Percentiles rank a stretch among this genome's conserved stretches.
These are phyloP conservation scores for Grammatotria lemairii DNA, from an alignment of 2,113 vertebrate species.

Conservation along the genomic window DNA sequence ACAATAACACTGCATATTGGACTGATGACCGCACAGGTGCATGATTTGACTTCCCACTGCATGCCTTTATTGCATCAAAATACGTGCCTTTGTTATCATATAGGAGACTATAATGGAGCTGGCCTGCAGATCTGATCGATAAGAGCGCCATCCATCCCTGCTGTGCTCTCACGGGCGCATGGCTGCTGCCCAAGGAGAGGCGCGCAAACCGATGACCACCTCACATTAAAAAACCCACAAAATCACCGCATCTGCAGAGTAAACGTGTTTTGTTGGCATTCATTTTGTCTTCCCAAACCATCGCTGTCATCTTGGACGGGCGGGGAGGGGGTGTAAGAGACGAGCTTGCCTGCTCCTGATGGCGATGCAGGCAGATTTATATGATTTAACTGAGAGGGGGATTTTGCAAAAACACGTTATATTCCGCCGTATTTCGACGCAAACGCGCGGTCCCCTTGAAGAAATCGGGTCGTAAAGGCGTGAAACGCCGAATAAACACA, in stretches of 20 bases:
- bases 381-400: not conserved
- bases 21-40: not conserved
- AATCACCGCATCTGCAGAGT: not conserved
- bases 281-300: conserved; percentile 22
- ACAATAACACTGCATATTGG: not conserved
- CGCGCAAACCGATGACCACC: not conserved
- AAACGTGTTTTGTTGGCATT: not conserved
- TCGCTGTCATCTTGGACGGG: conserved; percentile 22
- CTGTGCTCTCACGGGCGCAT: not conserved
- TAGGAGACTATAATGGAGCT: conserved; percentile 8
- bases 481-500: not conserved
- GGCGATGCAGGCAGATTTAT: conserved; percentile 13
- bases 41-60: not conserved
- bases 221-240: not conserved
- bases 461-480: not conserved
- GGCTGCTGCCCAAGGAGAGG: not conserved
- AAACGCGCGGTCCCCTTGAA: not conserved
- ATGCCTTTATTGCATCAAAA: not conserved
- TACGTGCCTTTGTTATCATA: conserved; percentile 55
- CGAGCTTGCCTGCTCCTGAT: not conserved
- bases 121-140: conserved; percentile 35
- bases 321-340: not conserved
- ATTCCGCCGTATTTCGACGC: not conserved
- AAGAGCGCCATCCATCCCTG: conserved; percentile 25
- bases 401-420: not conserved